A percentile compares a stretch with the other conserved stretches of the same genome.
These are phyloP conservation scores for Selene dorsalis DNA, from an alignment of 2,797 vertebrate species.

Conservation along the genomic window DNA sequence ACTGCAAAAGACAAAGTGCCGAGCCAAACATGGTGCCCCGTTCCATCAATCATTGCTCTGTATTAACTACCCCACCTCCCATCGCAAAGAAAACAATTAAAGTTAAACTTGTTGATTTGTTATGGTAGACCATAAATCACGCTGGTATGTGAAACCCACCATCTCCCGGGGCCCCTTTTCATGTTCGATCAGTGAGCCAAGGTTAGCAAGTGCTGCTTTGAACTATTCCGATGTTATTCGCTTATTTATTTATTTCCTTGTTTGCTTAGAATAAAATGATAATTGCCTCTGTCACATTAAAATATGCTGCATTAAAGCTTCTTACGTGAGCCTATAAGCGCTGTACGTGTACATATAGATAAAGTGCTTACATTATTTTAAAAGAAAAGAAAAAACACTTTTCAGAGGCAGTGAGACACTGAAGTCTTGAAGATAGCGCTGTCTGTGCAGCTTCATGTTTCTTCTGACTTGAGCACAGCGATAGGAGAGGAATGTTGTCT, in stretches of 20 bases:
- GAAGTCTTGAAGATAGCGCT: slow-evolving; percentile 50
- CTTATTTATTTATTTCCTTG: slow-evolving; percentile 61
- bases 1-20: slow-evolving; percentile 85
- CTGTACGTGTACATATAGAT: slow-evolving; percentile 45
- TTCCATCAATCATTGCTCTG: slow-evolving; percentile 83
- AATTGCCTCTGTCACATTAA: slow-evolving; percentile 35
- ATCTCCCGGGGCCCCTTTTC: slow-evolving; percentile 73
- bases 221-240: slow-evolving; percentile 48
- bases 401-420: slow-evolving; percentile 21
- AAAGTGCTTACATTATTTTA: slow-evolving; percentile 44
- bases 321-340: slow-evolving; percentile 43
- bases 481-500: slow-evolving; percentile 58
- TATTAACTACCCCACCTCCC: slow-evolving; percentile 84
- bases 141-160: slow-evolving; percentile 77
- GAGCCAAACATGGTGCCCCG: slow-evolving; percentile 79
- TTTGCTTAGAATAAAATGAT: slow-evolving; percentile 62
- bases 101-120: slow-evolving; percentile 88
- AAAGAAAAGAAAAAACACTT: slow-evolving; percentile 42
- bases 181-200: slow-evolving; percentile 74
- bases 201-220: slow-evolving; percentile 73
- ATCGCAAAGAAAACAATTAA: slow-evolving; percentile 88
- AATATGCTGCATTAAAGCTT: slow-evolving; percentile 55
- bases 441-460: slow-evolving; percentile 40
- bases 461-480: slow-evolving; percentile 39
- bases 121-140: slow-evolving; percentile 85